Base-by-base conservation (phyloP, 1,140 invertebrate species). In the Drosophila mauritiana region DNA sequence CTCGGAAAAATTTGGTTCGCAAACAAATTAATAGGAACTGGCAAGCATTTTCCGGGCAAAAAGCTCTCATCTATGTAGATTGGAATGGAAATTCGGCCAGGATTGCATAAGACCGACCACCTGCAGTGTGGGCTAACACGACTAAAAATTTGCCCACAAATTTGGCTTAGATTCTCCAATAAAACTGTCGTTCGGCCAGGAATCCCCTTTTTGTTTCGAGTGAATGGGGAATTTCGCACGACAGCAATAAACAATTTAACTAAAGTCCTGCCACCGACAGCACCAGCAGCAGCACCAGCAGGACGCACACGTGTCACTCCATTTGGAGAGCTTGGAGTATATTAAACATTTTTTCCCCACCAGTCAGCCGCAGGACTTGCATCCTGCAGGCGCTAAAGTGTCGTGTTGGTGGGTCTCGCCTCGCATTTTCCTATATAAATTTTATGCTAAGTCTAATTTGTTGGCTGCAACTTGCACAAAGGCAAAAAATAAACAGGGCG, bases 391-490 rank as follows among this genome's bases (percentile, higher is more conserved):
- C 63, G 55, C 63, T 74, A 54, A 46, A 58, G 58, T 43, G 39
- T 45, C 49, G 36, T 45, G 31, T 58, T 55, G 55, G 15, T 54
- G 56, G 17, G 13, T 34, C 53, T 54, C 56, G 51, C 51, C 36
- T 37, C 22, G 42, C 36, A 31, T 13, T 42, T 40, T 4, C 36
- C 39, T 27, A 54, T 56, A 43, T 62, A 69, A 22, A 69, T 65
- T 81, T 49, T 56, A 61, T 34, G 36, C 57, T 52, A 65, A 75
- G 76, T 65, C 56, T 73, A 80, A 85, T 75, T 83, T 70, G 59
- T 64, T 64, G 59, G 31, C 34, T 72, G 52, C 52, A 70, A 70
- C 65, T 27, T 58, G 25, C 45, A 37, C 25, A 22, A 52, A 36
- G 27, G 15, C 11, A 12, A 25, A 37, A 27, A 15, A 48, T 4